Base-by-base conservation (phyloP, 2,797 vertebrate species). In the Uromys caudimaculatus region DNA sequence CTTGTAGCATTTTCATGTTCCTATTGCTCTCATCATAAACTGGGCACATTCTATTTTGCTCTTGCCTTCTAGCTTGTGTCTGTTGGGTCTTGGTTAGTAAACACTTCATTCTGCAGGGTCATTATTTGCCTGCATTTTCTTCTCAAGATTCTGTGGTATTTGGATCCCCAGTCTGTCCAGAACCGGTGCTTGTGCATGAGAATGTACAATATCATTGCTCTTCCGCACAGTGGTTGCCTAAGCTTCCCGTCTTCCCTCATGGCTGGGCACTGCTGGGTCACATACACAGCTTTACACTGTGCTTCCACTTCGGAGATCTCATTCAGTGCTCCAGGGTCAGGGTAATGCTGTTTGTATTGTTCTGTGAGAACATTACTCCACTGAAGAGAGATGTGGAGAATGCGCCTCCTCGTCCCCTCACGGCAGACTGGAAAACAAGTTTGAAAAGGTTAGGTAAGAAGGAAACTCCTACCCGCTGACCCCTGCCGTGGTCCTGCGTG, bases 31-130 rank as follows among this genome's bases (percentile, higher is more conserved):
- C 73, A 29, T 56, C 64, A 38, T 81, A 84, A 50, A 7, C 5
- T 62, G 32, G 29, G 58, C 71, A 54, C 32, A 82, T 62, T 89
- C 32, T 71, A 3, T 69, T 88, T 91, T 90, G 79, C 38, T 47
- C 89, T 69, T 24, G 12, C 10, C 13, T 79, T 47, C 11, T 79
- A 6, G 17, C 3, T 79, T 93, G 27, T 50, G 56, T 77, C 84
- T 82, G 47, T 76, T 71, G 27, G 71, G 29, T 82, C 50, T 95
- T 79, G 32, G 79, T 88, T 69, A 82, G 38, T 84, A 90, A 67
- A 16, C 56, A 6, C 4, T 19, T 69, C 24, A 54, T 75, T 41
- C 35, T 56, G 27, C 1, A 38, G 14, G 69, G 58, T 88, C 35
- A 29, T 87, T 87, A 92, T 79, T 93, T 12, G 35, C 58, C n/a